Evolutionary conservation across 2,797 vertebrate genomes (phyloP).

Genomic region (Phaenicophaeus curvirostris): DNA sequence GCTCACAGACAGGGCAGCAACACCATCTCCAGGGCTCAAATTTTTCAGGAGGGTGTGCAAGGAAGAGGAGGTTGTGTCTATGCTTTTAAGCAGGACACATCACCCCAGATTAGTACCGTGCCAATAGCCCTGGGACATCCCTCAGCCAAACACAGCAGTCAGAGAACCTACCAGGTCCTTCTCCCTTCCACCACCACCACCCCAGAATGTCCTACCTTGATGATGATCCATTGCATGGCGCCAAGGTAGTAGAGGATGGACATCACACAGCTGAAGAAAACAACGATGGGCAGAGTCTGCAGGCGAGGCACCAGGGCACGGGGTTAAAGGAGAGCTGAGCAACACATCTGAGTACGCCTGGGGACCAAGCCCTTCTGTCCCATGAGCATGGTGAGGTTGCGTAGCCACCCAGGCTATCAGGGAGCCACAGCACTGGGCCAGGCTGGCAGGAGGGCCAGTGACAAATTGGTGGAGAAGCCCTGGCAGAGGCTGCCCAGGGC

Average conservation of each 20-base stretch:
- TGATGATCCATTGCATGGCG: slow-evolving; percentile 93
- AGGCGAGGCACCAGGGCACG: background rate
- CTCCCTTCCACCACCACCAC: background rate
- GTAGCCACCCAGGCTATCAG: background rate
- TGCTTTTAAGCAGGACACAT: background rate
- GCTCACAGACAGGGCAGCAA: background rate
- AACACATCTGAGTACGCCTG: background rate
- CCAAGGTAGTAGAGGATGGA: slow-evolving; percentile 92
- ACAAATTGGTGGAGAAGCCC: background rate
- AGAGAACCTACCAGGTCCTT: background rate
- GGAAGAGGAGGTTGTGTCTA: rapidly evolving
- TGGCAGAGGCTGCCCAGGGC: too few relatives aligned
- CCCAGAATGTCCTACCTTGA: slow-evolving; percentile 84
- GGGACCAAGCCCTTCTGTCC: background rate
- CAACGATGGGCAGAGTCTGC: slow-evolving; percentile 89
- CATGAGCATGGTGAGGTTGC: background rate
- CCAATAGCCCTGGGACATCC: background rate
- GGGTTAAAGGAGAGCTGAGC: background rate
- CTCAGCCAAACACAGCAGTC: background rate
- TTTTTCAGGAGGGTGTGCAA: background rate
- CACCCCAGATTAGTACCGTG: background rate
- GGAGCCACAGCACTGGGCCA: background rate
- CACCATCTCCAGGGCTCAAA: background rate
- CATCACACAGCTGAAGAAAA: slow-evolving; percentile 98
- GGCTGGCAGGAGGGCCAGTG: background rate